Evolutionary conservation across 2,797 vertebrate species (phyloP), one percentile per base, ranked within the genome.

Genomic region (Mionectes olivaceus): DNA sequence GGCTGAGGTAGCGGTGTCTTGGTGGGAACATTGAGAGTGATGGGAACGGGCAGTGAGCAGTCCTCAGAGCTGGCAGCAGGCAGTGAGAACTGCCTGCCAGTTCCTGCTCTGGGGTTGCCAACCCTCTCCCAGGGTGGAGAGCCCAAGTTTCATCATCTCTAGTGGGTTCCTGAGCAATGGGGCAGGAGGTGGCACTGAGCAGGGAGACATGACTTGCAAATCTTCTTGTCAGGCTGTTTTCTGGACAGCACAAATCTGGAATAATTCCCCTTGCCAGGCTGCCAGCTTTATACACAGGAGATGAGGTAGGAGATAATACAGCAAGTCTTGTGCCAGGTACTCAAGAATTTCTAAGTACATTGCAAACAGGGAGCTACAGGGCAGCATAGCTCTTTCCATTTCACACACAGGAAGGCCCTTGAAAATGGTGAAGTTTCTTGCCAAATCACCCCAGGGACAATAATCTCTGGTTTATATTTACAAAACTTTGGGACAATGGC

Each of bases 221-320:
- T 91, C 84, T 87, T 86, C 76, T 55, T 94, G 85, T 43, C 57
- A 75, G 79, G 35, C 67, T 93, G 25, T 86, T 92, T 91, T 87
- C 92, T 88, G 95, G 85, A 78, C 70, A 90, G 55, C 56, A 76
- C 63, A 91, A 78, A 70, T 52, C 87, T 91, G 92, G 82, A 87
- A 52, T 90, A 63, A 86, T 70, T 95, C 56, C 67, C 44, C 30
- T 52, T 63, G 37, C 70, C 44, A 53, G 32, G 50, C 69, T 5
- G 25, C 83, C 87, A 81, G 61, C 55, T 95, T 76, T 78, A 90
- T 63, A 60, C 25, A 27, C 47, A 59, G 76, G 69, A 92, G 89
- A 64, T 87, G 79, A 87, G 50, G 79, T 46, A 65, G 53, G 82
- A 87, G 87, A 83, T 91, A 88, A 91, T 78, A 68, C 2, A 4